Percentiles rank a stretch among this genome's conserved stretches.
Conservation (phyloP, 2,888 invertebrate species). For the Lasioglossum leucozonium region DNA sequence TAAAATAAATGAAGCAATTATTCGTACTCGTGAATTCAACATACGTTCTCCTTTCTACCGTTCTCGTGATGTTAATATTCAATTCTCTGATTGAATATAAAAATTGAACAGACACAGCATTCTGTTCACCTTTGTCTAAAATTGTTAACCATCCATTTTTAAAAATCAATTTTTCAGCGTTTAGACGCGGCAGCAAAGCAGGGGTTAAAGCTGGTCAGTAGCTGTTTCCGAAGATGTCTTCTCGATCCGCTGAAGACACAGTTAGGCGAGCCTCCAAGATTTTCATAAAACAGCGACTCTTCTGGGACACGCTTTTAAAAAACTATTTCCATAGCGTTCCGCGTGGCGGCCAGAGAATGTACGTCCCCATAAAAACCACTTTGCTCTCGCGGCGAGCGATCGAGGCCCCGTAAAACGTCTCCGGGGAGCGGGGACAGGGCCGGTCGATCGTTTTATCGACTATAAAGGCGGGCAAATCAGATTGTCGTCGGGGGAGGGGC, state of each 20-base stretch:
- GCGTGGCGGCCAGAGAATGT: background rate
- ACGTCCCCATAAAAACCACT: slow-evolving; percentile 1
- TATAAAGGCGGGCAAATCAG: slow-evolving; percentile 39
- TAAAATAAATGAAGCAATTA: background rate
- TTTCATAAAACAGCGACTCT: background rate
- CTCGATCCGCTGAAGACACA: background rate
- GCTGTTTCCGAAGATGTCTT: background rate
- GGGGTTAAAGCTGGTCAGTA: background rate
- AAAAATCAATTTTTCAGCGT: background rate
- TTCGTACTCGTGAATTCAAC: background rate
- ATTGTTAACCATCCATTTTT: too few species aligned
- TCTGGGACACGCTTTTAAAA: background rate
- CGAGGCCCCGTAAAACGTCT: slow-evolving; percentile 9
- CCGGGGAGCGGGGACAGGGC: slow-evolving; percentile 6
- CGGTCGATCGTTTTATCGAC: slow-evolving; percentile 32
- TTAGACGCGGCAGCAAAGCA: background rate
- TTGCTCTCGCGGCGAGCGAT: background rate
- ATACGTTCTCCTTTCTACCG: too few species aligned
- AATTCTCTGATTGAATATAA: background rate
- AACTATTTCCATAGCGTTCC: background rate
- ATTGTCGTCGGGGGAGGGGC: slow-evolving; percentile 11
- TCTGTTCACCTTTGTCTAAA: background rate
- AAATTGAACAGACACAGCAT: background rate
- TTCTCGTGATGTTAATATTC: background rate
- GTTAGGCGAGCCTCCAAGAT: background rate